Evolutionary conservation across 2,113 vertebrate genomes (phyloP).

Genomic region (Sinocyclocheilus rhinocerous): DNA sequence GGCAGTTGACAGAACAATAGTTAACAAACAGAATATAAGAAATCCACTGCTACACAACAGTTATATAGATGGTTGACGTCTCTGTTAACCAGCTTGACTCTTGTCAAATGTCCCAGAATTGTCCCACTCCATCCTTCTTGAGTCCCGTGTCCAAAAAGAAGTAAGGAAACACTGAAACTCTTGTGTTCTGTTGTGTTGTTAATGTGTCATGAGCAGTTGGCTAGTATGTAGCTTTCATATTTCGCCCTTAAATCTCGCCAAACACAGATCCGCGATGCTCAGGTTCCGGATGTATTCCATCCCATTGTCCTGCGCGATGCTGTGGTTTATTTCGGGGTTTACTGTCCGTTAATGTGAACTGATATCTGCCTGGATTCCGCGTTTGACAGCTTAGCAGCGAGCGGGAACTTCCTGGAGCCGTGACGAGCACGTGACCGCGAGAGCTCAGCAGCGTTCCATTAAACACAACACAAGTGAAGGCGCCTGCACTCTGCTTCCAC

Average conservation of each 20-base stretch:
- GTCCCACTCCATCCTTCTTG: not conserved
- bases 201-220: not conserved
- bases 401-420: slow-evolving; percentile 18
- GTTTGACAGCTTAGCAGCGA: no score
- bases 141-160: not conserved
- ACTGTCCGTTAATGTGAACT: not conserved
- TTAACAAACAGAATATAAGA: not conserved
- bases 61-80: not conserved
- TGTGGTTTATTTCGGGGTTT: not conserved
- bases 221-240: not conserved
- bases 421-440: slow-evolving; percentile 15
- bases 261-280: not conserved
- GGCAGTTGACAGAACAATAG: not conserved
- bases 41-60: not conserved
- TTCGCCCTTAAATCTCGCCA: no score
- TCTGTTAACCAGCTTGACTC: not conserved
- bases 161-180: not conserved
- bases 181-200: not conserved
- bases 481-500: no score
- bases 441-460: not conserved
- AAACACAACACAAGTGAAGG: no score
- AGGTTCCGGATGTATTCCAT: not conserved
- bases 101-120: not conserved
- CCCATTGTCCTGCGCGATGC: not conserved
- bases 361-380: not conserved